phyloP scores from a whole-genome alignment of 2,113 vertebrate species.

The Gopherus flavomarginatus region DNA sequence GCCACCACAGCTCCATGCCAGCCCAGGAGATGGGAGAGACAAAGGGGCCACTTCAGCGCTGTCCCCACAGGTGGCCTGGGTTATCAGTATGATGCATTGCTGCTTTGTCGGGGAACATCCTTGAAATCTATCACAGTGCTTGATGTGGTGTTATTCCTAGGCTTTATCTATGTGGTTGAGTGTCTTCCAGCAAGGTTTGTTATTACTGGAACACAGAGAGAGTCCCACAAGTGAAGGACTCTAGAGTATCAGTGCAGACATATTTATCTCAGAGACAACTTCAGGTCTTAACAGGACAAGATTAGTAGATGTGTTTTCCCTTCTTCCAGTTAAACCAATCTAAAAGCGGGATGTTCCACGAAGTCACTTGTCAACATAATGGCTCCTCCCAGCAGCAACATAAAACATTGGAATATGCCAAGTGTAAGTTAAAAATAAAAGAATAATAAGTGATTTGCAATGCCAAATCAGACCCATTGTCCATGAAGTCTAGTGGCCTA shows the following conservation, averaged over 20 bases:
- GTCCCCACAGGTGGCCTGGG: accelerated
- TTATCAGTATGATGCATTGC: background rate
- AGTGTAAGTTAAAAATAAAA: background rate
- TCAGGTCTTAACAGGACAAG: background rate
- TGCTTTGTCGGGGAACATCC: background rate
- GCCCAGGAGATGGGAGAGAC: background rate
- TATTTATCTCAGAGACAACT: background rate
- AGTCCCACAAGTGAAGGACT: conserved; percentile 55
- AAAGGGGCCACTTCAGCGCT: background rate
- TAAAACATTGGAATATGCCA: background rate
- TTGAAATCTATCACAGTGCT: conserved; percentile 39
- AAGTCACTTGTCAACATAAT: accelerated
- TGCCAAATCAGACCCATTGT: background rate
- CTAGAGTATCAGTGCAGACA: background rate
- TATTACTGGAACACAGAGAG: conserved; percentile 35
- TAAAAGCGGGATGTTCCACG: background rate
- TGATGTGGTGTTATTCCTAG: background rate
- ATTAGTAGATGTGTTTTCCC: background rate
- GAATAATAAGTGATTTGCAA: background rate
- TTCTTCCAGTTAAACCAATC: background rate
- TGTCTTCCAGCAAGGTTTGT: conserved; percentile 30
- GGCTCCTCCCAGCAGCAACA: accelerated
- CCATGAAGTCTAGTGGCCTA: background rate
- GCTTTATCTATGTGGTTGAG: conserved; percentile 4
- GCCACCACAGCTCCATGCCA: background rate